Conservation (phyloP, 2,113 vertebrate species). For the Sander vitreus region DNA sequence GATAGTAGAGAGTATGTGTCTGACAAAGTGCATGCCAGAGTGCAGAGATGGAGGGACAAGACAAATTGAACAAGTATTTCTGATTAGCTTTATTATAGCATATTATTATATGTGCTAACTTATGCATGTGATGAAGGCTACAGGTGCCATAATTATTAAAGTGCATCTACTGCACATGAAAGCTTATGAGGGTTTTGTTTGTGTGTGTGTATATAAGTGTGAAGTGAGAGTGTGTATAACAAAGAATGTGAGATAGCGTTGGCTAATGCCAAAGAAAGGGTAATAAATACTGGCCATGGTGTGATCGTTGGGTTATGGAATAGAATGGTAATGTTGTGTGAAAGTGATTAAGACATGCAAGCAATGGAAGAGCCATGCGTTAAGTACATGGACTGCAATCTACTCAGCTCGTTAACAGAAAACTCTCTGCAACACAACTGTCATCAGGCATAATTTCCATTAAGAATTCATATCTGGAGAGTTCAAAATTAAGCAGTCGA, state of each 20-base stretch:
- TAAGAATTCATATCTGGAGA: constrained; percentile 60
- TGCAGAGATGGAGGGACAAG: not conserved
- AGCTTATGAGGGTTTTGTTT: not conserved
- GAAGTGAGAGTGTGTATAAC: not conserved
- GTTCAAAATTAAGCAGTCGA: constrained; percentile 32
- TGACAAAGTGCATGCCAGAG: not conserved
- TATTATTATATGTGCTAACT: constrained; percentile 8
- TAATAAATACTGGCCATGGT: constrained; percentile 55
- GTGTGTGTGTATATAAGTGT: not conserved
- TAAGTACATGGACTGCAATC: constrained; percentile 57
- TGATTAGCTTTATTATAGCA: constrained; percentile 21
- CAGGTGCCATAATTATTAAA: constrained; percentile 13
- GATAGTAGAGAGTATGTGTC: not conserved
- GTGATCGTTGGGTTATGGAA: constrained; percentile 65
- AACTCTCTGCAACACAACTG: constrained; percentile 10
- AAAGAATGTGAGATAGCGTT: constrained; percentile 12
- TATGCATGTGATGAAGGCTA: not conserved
- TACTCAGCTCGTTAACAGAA: constrained; percentile 63
- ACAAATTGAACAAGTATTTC: not conserved
- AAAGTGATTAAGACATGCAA: constrained; percentile 63
- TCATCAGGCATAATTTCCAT: constrained; percentile 61
- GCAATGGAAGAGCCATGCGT: constrained; percentile 36
- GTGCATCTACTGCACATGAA: not conserved
- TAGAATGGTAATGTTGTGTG: constrained; percentile 45
- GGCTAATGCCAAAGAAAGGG: constrained; percentile 32